Base-by-base conservation (phyloP, 2,797 vertebrate species). In the Lacerta viridis region DNA sequence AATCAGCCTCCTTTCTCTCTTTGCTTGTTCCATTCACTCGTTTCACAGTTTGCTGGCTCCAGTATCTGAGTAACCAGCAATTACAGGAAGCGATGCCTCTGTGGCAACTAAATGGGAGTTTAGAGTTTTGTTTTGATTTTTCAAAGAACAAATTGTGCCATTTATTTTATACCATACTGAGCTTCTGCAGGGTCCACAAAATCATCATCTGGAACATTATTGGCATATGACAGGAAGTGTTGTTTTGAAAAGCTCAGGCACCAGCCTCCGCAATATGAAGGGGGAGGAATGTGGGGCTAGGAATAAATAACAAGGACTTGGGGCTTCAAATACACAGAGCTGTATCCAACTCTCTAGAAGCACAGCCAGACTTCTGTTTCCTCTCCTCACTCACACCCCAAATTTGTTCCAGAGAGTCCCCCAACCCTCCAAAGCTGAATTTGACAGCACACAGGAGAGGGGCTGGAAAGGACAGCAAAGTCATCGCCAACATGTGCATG, bases 41-140 rank as follows among this genome's bases (percentile, higher is more conserved):
- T 39, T 85, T 61, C 46, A 64, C 39, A 64, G 20, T 18, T 23
- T 66, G 64, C n/a, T 81, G 43, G 50, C 85, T 90, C 41, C 85
- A 91, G n/a, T 59, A 88, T 88, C 81, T 92, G 72, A 80, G 79
- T 91, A 92, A 91, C 91, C 84, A 87, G 89, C 88, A 94, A 92
- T 94, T 92, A 95, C 7, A 74, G 89, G 69, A 86, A 92, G 92
- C 15, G 93, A 89, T 64, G 68, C 39, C 10, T 72, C 39, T 79
- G 0, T 80, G 84, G 93, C 81, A 91, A 93, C 92, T 86, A 93
- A 88, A 90, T 86, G 78, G 88, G 88, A 89, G 80, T 55, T 69
- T 39, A 25, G 61, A 4, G 10, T 36, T 83, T 92, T 86, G 27
- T 13, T 55, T 55, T 55, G 2, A 20, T 69, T 85, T 78, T 72